A percentile compares a stretch with the other conserved stretches of the same genome.
phyloP scores from a whole-genome alignment of 2,888 invertebrate species.

The Geotrupes spiniger region DNA sequence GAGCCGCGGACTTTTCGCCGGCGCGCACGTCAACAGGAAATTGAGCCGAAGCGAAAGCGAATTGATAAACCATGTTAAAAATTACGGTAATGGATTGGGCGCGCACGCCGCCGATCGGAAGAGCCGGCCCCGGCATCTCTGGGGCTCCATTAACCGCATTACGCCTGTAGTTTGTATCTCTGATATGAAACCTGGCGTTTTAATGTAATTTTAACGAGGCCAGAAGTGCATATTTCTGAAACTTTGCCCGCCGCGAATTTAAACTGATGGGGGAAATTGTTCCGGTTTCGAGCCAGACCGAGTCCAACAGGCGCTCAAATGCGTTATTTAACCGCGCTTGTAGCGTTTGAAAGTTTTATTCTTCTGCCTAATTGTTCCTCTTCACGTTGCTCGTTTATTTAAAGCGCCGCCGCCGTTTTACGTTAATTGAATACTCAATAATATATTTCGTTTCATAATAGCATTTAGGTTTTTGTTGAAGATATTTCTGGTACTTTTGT shows the following conservation, averaged over 20 bases:
- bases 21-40: conserved; percentile 40
- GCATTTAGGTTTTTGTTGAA: no score
- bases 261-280: conserved; percentile 35
- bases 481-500: no score
- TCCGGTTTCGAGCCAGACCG: conserved; percentile 23
- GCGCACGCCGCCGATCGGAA: conserved; percentile 15
- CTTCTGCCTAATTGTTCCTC: conserved; percentile 28
- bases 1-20: conserved; percentile 29
- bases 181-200: conserved; percentile 46
- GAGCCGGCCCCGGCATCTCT: conserved; percentile 26
- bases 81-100: conserved; percentile 44
- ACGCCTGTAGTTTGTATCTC: conserved; percentile 36
- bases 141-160: conserved; percentile 39
- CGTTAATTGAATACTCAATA: not conserved
- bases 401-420: not conserved
- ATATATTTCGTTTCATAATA: no score
- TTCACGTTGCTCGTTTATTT: conserved; percentile 1
- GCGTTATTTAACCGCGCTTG: conserved; percentile 27
- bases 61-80: conserved; percentile 48
- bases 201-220: conserved; percentile 49
- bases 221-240: conserved; percentile 39
- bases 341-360: conserved; percentile 30
- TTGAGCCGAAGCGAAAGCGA: conserved; percentile 40
- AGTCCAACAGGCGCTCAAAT: conserved; percentile 29
- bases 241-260: conserved; percentile 36